These are phyloP conservation scores for Typhlichthys eigenmanni DNA, from an alignment of 2,797 vertebrate species.

Conservation along the genomic window DNA sequence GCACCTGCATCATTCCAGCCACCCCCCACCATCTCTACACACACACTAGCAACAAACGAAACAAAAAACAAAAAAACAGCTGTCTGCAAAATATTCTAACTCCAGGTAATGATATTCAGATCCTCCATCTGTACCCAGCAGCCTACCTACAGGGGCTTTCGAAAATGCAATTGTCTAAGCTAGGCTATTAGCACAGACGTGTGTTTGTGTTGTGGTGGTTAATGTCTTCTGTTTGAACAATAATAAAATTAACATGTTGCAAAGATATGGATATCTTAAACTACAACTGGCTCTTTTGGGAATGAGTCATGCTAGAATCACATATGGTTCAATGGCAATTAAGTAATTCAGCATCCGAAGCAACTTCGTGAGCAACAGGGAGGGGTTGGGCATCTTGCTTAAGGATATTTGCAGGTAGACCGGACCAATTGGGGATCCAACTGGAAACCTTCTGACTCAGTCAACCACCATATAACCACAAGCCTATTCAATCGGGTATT, in stretches of 20 bases:
- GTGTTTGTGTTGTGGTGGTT: neutral
- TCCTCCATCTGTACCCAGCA: slow-evolving; percentile 15
- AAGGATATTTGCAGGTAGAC: too few relatives aligned
- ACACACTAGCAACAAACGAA: slow-evolving; percentile 45
- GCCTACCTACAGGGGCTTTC: slow-evolving; percentile 28
- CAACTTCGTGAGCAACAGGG: too few relatives aligned
- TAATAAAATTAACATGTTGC: slow-evolving; percentile 14
- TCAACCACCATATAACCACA: too few relatives aligned
- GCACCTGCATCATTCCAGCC: slow-evolving; percentile 58
- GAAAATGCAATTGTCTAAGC: slow-evolving; percentile 21
- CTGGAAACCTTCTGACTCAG: too few relatives aligned
- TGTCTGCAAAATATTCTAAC: slow-evolving; percentile 48
- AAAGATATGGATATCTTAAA: neutral
- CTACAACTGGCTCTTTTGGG: too few relatives aligned
- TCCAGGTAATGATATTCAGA: slow-evolving; percentile 47
- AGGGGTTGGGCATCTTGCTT: too few relatives aligned
- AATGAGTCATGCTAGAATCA: too few relatives aligned
- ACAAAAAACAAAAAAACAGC: slow-evolving; percentile 56
- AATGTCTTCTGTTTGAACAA: slow-evolving; percentile 10
- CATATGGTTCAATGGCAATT: too few relatives aligned
- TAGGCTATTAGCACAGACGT: slow-evolving; percentile 1
- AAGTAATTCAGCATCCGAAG: too few relatives aligned
- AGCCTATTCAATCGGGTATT: too few relatives aligned
- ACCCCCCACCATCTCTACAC: slow-evolving; percentile 26
- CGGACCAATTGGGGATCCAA: too few relatives aligned